Percentiles rank a stretch among this genome's conserved stretches.
Evolutionary conservation across 2,888 invertebrate species (phyloP).

Genomic region (Parnassius smintheus): DNA sequence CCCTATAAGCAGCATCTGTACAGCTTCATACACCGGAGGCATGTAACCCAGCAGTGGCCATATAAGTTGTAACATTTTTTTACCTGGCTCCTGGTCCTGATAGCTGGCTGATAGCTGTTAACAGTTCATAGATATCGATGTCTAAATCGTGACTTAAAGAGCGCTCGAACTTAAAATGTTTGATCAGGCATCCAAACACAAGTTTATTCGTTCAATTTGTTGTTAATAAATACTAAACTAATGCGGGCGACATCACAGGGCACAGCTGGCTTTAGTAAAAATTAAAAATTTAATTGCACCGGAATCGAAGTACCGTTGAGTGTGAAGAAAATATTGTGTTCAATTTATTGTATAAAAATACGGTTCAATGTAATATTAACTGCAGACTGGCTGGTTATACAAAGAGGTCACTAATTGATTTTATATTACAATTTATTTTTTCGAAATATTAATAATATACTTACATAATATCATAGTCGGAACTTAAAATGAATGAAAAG

Average conservation of each 20-base stretch:
- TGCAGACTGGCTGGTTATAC: conserved; percentile 9
- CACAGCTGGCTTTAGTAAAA: neutral
- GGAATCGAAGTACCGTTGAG: conserved; percentile 14
- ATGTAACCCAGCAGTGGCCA: too few species aligned
- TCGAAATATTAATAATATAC: conserved; percentile 10
- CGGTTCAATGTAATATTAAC: conserved; percentile 22
- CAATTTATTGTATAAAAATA: conserved; percentile 26
- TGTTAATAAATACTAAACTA: neutral
- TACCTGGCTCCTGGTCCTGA: too few species aligned
- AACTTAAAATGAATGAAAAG: neutral
- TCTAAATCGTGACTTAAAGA: too few species aligned
- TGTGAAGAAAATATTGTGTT: conserved; percentile 20
- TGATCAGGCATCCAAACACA: too few species aligned
- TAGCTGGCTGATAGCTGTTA: too few species aligned
- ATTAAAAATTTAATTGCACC: conserved; percentile 18
- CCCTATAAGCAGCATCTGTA: too few species aligned
- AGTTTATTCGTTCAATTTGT: too few species aligned
- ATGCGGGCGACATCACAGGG: conserved; percentile 3
- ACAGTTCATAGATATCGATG: too few species aligned
- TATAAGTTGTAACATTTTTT: too few species aligned
- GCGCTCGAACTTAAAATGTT: too few species aligned
- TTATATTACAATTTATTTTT: conserved; percentile 12
- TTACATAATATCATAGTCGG: neutral
- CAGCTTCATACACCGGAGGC: too few species aligned
- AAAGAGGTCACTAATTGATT: conserved; percentile 22